phyloP scores from a whole-genome alignment of 2,113 vertebrate species.

The Ceyx melanurus region DNA sequence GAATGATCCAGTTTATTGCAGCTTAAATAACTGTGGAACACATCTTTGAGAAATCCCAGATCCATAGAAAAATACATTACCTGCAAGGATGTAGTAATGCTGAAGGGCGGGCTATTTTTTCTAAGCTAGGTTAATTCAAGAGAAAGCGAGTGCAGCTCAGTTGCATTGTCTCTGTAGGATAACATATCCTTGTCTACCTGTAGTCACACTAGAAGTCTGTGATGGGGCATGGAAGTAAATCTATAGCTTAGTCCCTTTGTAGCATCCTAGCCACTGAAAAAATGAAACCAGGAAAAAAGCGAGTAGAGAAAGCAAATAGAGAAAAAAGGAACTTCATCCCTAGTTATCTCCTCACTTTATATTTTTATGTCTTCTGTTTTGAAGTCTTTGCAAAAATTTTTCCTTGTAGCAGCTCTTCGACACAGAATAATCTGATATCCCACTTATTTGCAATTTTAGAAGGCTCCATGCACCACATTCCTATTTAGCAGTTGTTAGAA shows the following conservation, averaged over 20 bases:
- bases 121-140: slow-evolving; percentile 7
- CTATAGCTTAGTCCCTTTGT: not conserved
- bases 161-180: not conserved
- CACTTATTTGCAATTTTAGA: slow-evolving; percentile 35
- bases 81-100: slow-evolving; percentile 29
- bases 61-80: slow-evolving; percentile 24
- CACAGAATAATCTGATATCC: slow-evolving; percentile 37
- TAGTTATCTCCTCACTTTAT: slow-evolving; percentile 4
- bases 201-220: not conserved
- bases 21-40: slow-evolving; percentile 33
- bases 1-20: slow-evolving; percentile 53
- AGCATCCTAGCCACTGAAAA: not conserved
- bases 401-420: not conserved
- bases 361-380: slow-evolving; percentile 27
- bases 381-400: slow-evolving; percentile 1
- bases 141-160: not conserved
- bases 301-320: not conserved
- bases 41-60: slow-evolving; percentile 50
- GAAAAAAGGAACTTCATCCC: slow-evolving; percentile 32
- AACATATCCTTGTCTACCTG: not conserved
- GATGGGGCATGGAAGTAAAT: not conserved
- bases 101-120: slow-evolving; percentile 17
- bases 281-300: not conserved
- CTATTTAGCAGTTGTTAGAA: slow-evolving; percentile 11
- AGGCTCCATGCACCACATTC: not conserved